Evolutionary conservation across 2,113 vertebrate species (phyloP), one percentile per base, ranked within the genome.

Genomic region (Hyla sarda): DNA sequence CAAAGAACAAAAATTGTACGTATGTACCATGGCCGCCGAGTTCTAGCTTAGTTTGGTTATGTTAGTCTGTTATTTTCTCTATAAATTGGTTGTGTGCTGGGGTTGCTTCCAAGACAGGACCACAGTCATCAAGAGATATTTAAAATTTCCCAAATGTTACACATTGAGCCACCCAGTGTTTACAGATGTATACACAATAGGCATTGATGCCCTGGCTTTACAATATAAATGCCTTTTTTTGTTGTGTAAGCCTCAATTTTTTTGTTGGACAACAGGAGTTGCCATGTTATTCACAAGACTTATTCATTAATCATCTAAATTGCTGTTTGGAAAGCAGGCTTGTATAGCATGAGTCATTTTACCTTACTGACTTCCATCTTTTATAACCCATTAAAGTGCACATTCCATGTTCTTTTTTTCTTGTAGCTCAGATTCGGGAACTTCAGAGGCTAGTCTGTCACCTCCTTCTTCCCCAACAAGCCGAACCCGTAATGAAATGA

Each of bases 1-100:
- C 89, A 98, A 97, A 94, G 97, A 99, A 88, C 96, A 95, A 41
- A 98, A 97, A 94, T 95, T 95, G 98, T 99, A 97, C 98, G 98
- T 90, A 88, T 72, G 37, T 25, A 4, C 23, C 25, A 34, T 32
- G n/a, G 41, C 41, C 12, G 30, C 3, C 56, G 16, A 45, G 8
- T 23, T 21, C 19, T 32, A 82, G 16, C n/a, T 1, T 28, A 17
- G 13, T 72, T 19, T n/a, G n/a, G 12, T 56, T 67, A 47, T 32
- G 9, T 62, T 45, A n/a, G 14, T 80, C 58, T 7, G 45, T 48
- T 12, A 58, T 67, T 28, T 9, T 28, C 30, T 65, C 25, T 67
- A 13, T 13, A 4, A n/a, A 34, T 12, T 4, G 37, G 5, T 80
- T 60, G 21, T 80, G 21, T 16, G 5, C 54, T 45, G 34, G 3